phyloP scores from a whole-genome alignment of 2,113 vertebrate species.

The Anoplopoma fimbria region DNA sequence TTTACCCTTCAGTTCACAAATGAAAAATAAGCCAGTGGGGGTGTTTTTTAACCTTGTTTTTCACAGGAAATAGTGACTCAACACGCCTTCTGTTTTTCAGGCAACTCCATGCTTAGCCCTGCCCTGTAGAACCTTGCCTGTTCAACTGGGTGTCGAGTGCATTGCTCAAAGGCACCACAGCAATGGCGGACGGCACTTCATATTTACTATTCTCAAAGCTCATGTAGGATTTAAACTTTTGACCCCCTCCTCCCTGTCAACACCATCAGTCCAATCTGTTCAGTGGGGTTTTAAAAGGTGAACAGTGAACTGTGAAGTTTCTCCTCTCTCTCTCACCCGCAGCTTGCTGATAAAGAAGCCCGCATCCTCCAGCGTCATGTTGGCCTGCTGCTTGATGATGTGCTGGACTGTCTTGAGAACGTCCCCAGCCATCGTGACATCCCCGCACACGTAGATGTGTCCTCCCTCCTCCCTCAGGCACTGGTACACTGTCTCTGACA shows the following conservation, averaged over 20 bases:
- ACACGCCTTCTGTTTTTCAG: background rate
- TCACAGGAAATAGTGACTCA: background rate
- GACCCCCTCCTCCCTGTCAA: background rate
- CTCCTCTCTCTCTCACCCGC: slow-evolving; percentile 83
- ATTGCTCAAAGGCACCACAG: background rate
- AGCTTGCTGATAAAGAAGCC: slow-evolving; percentile 96
- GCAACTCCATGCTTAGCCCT: background rate
- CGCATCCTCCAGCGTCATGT: slow-evolving; percentile 90
- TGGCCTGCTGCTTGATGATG: slow-evolving; percentile 91
- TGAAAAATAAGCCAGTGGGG: slow-evolving; percentile 4
- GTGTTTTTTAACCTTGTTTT: slow-evolving; percentile 5
- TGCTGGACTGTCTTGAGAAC: slow-evolving; percentile 95
- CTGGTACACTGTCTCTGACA: slow-evolving; percentile 90
- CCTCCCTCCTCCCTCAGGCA: slow-evolving; percentile 93
- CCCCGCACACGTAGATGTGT: slow-evolving; percentile 97
- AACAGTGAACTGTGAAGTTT: no score
- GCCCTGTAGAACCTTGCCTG: background rate
- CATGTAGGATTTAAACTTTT: background rate
- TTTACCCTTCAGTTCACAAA: slow-evolving; percentile 16
- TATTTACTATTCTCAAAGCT: background rate
- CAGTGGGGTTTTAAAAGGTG: background rate
- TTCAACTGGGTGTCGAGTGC: background rate
- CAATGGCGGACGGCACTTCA: background rate
- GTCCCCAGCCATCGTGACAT: slow-evolving; percentile 97
- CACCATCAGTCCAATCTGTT: background rate